Base-by-base conservation (phyloP, 2,888 invertebrate species). In the Coleophora flavipennella region DNA sequence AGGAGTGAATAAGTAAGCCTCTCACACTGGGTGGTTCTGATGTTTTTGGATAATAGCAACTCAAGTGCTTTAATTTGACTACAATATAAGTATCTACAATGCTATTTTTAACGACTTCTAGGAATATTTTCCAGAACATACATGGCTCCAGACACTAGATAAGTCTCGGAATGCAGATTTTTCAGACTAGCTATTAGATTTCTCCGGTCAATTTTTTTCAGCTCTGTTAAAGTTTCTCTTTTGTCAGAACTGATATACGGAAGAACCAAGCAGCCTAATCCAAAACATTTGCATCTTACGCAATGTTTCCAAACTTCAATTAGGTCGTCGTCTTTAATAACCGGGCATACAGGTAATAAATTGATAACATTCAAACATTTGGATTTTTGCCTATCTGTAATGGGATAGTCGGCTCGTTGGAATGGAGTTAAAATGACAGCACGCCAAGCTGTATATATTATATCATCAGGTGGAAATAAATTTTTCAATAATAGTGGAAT, bases 241-340 rank as follows among this genome's bases (percentile, higher is more conserved):
- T 69, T 66, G 56, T 76, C 54, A 8, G 62, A 50, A 13, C 75
- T 72, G 67, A 85, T 77, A 41, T 85, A 85, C 9, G 85, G 85
- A 51, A 85, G 58, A 43, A 83, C 57, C 52, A 85, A 63, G 49
- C 81, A 80, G 31, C 80, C 85, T 39, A 85, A 55, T 31, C 83
- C 83, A 45, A 68, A 62, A 42, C 71, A 72, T 58, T 81, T 83
- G 46, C 76, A 76, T 43, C 81, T 67, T 8, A 85, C 50, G 55
- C 83, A 83, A 52, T 84, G 71, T 50, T 73, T 78, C 84, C 85
- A 85, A 50, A 85, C 75, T 54, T 77, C 76, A 40, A 72, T 57
- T 43, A 85, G 62, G 53, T 84, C 84, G 42, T 78, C 75, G 55
- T 81, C 80, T 55, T 74, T 77, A 33, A 80, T 67, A 31, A 77